phyloP scores from a whole-genome alignment of 1,140 invertebrate genomes.

The Caenorhabditis remanei region DNA sequence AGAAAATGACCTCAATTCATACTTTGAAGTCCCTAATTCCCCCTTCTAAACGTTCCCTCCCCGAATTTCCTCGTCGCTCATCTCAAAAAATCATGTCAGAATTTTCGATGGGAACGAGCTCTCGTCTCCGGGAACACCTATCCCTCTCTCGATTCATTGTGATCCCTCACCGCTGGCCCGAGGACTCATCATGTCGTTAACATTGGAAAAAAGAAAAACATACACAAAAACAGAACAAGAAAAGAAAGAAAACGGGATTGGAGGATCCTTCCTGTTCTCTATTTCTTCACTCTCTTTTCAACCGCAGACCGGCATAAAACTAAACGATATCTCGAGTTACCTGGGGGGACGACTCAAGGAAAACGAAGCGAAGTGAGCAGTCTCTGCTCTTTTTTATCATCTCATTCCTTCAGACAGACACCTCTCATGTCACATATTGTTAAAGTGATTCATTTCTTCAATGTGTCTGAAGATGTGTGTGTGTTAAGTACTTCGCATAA shows the following conservation, averaged over 20 bases:
- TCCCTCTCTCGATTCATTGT: background rate
- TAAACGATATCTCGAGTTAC: conserved; percentile 47
- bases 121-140: background rate
- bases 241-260: background rate
- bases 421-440: background rate
- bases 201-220: conserved; percentile 21
- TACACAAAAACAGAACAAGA: background rate
- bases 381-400: conserved; percentile 29
- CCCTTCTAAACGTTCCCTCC: too few species aligned
- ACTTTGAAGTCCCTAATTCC: too few species aligned
- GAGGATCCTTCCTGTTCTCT: background rate
- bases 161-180: background rate
- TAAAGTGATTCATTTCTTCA: background rate
- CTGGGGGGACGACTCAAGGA: background rate
- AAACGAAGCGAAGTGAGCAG: background rate
- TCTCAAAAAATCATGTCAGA: too few species aligned
- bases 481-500: too few species aligned
- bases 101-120: background rate
- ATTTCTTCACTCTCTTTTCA: background rate
- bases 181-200: conserved; percentile 32
- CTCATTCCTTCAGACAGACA: background rate
- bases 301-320: conserved; percentile 53
- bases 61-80: too few species aligned
- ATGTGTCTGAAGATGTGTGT: too few species aligned
- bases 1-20: too few species aligned